Evolutionary conservation across 2,797 vertebrate species (phyloP).

Genomic region (Cetoscarus ocellatus): DNA sequence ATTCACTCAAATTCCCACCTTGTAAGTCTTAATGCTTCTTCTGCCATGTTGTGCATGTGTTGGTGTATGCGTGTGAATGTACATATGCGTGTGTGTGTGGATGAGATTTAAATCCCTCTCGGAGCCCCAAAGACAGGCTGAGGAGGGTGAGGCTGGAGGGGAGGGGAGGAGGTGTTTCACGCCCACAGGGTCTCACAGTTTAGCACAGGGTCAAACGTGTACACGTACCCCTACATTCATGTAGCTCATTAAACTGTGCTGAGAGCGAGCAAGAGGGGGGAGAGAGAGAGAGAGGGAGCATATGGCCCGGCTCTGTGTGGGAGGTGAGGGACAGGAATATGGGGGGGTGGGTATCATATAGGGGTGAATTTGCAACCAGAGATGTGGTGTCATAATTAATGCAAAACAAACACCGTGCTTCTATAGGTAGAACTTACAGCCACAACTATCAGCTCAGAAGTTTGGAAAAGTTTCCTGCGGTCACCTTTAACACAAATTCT

Average conservation of each 20-base stretch:
- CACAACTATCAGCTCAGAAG: slow-evolving; percentile 43
- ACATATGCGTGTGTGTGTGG: slow-evolving; percentile 11
- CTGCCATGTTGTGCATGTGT: slow-evolving; percentile 13
- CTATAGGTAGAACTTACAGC: slow-evolving; percentile 32
- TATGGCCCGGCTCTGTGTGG: slow-evolving; percentile 82
- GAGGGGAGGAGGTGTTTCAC: slow-evolving; percentile 32
- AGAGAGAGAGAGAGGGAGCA: slow-evolving; percentile 66
- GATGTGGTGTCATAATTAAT: slow-evolving; percentile 57
- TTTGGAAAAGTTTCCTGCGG: slow-evolving; percentile 44
- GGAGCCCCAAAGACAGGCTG: slow-evolving; percentile 28
- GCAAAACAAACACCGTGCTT: slow-evolving; percentile 57
- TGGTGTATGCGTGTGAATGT: slow-evolving; percentile 14
- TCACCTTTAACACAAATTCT: slow-evolving; percentile 17
- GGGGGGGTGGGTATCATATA: slow-evolving; percentile 39
- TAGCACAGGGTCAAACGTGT: slow-evolving; percentile 75
- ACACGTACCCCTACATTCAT: slow-evolving; percentile 63
- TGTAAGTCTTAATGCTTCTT: slow-evolving; percentile 28
- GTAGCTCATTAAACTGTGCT: slow-evolving; percentile 70
- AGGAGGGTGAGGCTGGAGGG: slow-evolving; percentile 30
- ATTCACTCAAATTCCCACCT: slow-evolving; percentile 56
- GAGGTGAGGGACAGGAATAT: slow-evolving; percentile 70
- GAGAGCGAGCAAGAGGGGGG: slow-evolving; percentile 2
- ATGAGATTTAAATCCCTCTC: slow-evolving; percentile 40
- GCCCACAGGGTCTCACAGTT: slow-evolving; percentile 72
- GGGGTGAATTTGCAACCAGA: slow-evolving; percentile 44